A percentile compares a stretch with the other conserved stretches of the same genome.
Evolutionary conservation across 1,140 invertebrate genomes (phyloP).

Genomic region (Drosophila albomicans): DNA sequence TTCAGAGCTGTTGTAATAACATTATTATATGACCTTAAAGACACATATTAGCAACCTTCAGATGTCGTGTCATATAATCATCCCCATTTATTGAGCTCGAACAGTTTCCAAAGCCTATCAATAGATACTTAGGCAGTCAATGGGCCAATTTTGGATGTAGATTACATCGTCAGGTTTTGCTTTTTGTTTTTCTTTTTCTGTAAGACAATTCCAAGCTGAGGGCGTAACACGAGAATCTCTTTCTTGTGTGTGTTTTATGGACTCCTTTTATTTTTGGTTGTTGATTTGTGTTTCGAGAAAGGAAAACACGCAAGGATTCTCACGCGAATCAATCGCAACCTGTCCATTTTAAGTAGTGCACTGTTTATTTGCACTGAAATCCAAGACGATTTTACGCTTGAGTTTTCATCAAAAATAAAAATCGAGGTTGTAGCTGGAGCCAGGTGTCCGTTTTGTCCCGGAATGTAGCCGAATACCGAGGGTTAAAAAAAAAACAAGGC

Average conservation of each 20-base stretch:
- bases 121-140: slow-evolving; percentile 44
- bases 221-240: slow-evolving; percentile 66
- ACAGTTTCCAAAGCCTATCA: slow-evolving; percentile 54
- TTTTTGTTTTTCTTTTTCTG: background rate
- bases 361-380: slow-evolving; percentile 78
- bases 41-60: slow-evolving; percentile 10
- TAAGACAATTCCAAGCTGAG: slow-evolving; percentile 71
- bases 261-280: slow-evolving; percentile 11
- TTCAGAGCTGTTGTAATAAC: background rate
- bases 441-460: slow-evolving; percentile 46
- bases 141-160: slow-evolving; percentile 45
- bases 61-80: background rate
- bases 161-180: slow-evolving; percentile 36
- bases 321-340: slow-evolving; percentile 72
- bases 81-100: slow-evolving; percentile 16
- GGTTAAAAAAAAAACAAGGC: slow-evolving; percentile 6
- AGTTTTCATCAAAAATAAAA: slow-evolving; percentile 39
- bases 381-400: slow-evolving; percentile 73
- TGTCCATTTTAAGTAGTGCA: slow-evolving; percentile 54
- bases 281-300: slow-evolving; percentile 58
- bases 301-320: slow-evolving; percentile 74
- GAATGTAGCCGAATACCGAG: slow-evolving; percentile 30
- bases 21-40: background rate
- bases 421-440: background rate
- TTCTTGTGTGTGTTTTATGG: too few relatives aligned